Percentiles rank a stretch among this genome's conserved stretches.
Conservation (phyloP, 2,113 vertebrate species). For the Pelusios castaneus region DNA sequence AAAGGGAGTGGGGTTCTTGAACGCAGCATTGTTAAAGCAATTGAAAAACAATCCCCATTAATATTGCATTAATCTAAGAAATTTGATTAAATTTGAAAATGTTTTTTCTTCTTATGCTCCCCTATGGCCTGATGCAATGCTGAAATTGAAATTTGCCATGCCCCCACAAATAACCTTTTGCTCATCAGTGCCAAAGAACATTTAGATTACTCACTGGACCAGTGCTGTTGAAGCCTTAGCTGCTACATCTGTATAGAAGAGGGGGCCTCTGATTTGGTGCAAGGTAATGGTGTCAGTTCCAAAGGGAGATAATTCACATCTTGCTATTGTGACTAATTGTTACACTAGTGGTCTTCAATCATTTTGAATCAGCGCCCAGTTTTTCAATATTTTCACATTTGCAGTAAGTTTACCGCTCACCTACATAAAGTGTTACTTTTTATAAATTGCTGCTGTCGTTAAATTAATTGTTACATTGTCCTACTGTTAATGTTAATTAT, state of each 20-base stretch:
- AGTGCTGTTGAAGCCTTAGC: too few relatives aligned
- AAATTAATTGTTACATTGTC: too few relatives aligned
- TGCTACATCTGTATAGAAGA: neutral
- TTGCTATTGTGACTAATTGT: too few relatives aligned
- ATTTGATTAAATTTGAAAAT: neutral
- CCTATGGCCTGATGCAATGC: neutral
- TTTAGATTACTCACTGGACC: neutral
- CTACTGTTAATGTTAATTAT: too few relatives aligned
- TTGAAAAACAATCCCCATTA: neutral
- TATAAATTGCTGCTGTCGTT: too few relatives aligned
- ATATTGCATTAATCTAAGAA: neutral
- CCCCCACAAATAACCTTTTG: neutral
- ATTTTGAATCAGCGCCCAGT: too few relatives aligned
- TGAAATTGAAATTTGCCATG: neutral
- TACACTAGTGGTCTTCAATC: too few relatives aligned
- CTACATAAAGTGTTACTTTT: too few relatives aligned
- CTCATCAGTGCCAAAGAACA: accelerated
- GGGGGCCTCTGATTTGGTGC: neutral
- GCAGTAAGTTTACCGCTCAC: too few relatives aligned
- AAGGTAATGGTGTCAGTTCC: neutral
- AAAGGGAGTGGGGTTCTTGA: neutral
- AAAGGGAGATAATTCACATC: too few relatives aligned
- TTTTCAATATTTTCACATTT: too few relatives aligned
- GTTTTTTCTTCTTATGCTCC: neutral
- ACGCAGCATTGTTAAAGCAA: neutral